Conservation (phyloP, 1,140 invertebrate species). For the Batillaria attramentaria region DNA sequence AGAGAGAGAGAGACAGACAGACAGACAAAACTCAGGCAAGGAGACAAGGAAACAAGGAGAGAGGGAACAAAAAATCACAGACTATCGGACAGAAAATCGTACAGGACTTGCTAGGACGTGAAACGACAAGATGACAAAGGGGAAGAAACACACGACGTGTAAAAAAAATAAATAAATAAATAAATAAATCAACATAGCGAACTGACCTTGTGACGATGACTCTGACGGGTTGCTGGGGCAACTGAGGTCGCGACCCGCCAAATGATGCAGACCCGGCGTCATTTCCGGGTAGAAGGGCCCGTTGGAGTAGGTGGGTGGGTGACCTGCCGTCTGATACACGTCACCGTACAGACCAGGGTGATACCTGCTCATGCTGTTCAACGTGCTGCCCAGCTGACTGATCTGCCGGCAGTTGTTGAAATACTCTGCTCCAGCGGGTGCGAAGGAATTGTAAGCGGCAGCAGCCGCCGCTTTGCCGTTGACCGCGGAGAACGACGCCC, state of each 20-base stretch:
- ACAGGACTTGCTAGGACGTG: no score
- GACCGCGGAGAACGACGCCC: constrained; percentile 64
- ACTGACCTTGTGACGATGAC: constrained; percentile 62
- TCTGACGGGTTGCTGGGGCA: constrained; percentile 63
- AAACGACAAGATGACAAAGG: no score
- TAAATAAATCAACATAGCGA: no score
- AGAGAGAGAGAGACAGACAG: not conserved
- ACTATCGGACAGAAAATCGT: no score
- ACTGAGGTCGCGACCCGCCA: constrained; percentile 60
- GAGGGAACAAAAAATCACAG: not conserved
- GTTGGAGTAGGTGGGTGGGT: constrained; percentile 63
- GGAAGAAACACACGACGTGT: no score
- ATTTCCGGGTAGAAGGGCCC: constrained; percentile 67
- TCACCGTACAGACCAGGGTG: constrained; percentile 66
- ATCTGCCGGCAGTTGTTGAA: constrained; percentile 65
- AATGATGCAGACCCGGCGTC: constrained; percentile 59
- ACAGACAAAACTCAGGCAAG: not conserved
- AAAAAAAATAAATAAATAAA: no score
- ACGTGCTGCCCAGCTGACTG: constrained; percentile 61
- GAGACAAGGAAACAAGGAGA: not conserved
- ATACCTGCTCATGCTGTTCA: constrained; percentile 64
- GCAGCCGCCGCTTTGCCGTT: constrained; percentile 57
- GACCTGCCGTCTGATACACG: constrained; percentile 60
- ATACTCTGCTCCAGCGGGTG: constrained; percentile 57
- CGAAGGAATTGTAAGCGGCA: constrained; percentile 48